phyloP scores from a whole-genome alignment of 1,140 invertebrate species.

The Nasonia giraulti region DNA sequence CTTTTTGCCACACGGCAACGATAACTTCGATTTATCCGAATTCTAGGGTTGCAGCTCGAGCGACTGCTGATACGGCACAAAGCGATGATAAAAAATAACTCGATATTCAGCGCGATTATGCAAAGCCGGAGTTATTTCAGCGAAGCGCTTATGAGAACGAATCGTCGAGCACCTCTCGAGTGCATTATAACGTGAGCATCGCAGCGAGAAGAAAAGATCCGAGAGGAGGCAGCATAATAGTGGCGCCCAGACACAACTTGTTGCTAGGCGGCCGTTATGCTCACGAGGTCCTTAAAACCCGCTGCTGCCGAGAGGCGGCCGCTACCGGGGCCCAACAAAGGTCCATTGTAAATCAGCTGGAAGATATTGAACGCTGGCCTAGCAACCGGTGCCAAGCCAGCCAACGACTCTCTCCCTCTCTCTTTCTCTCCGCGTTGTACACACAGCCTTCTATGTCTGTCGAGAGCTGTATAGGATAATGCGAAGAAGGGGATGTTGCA shows the following conservation, averaged over 20 bases:
- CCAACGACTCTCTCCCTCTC: too few relatives aligned
- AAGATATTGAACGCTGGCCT: neutral
- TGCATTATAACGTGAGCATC: too few relatives aligned
- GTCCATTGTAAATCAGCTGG: constrained; percentile 11
- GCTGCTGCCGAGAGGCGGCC: neutral
- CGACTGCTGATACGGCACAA: neutral
- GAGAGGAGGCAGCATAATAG: neutral
- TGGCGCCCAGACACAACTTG: constrained; percentile 54
- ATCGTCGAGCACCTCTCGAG: too few relatives aligned
- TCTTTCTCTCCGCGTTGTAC: neutral
- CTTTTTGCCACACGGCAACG: constrained; percentile 35
- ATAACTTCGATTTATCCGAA: constrained; percentile 25
- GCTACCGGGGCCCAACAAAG: constrained; percentile 5
- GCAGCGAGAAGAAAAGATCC: neutral
- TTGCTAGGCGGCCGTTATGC: constrained; percentile 62
- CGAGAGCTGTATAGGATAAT: neutral
- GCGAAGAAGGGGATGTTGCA: neutral
- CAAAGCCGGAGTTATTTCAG: too few relatives aligned
- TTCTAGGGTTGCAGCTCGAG: neutral
- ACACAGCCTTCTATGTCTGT: neutral
- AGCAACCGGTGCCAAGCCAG: neutral
- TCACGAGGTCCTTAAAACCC: neutral
- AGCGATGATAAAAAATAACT: neutral
- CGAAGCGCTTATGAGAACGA: too few relatives aligned
- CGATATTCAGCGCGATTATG: neutral